phyloP scores from a whole-genome alignment of 2,797 vertebrate species.

The Smutsia gigantea region DNA sequence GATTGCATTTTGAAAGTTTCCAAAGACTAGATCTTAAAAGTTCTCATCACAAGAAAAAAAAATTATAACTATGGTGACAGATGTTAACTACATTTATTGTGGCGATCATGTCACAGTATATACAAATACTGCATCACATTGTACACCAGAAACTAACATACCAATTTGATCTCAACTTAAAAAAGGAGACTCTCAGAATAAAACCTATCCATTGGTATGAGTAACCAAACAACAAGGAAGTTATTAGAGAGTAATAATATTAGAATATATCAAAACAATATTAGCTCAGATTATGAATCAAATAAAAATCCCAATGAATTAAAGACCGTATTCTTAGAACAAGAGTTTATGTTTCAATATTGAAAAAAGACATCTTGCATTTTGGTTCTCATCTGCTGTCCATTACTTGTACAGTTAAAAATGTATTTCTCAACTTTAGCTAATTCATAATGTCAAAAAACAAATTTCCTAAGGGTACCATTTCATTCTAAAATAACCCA shows the following conservation, averaged over 20 bases:
- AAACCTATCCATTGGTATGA: conserved; percentile 38
- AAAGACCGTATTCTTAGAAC: conserved; percentile 23
- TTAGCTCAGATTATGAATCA: conserved; percentile 38
- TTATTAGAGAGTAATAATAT: conserved; percentile 38
- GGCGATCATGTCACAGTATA: neutral
- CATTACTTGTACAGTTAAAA: conserved; percentile 47
- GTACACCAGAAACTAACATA: neutral
- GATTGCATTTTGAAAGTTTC: neutral
- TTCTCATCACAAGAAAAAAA: neutral
- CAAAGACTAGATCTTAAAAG: neutral
- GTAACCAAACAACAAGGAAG: neutral
- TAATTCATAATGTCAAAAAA: neutral
- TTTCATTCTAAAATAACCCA: conserved; percentile 43
- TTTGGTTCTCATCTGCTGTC: conserved; percentile 58
- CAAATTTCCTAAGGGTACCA: conserved; percentile 19
- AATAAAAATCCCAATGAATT: conserved; percentile 64
- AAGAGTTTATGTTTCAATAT: conserved; percentile 44
- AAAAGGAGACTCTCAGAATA: conserved; percentile 26
- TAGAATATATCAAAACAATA: conserved; percentile 42
- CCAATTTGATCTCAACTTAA: neutral
- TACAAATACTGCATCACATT: neutral
- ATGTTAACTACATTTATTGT: neutral
- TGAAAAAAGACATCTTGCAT: conserved; percentile 34
- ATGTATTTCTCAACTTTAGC: conserved; percentile 41
- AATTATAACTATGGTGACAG: neutral